Percentiles rank a stretch among this genome's conserved stretches.
Conservation (phyloP, 2,888 invertebrate genomes). For the Pheosia tremula region DNA sequence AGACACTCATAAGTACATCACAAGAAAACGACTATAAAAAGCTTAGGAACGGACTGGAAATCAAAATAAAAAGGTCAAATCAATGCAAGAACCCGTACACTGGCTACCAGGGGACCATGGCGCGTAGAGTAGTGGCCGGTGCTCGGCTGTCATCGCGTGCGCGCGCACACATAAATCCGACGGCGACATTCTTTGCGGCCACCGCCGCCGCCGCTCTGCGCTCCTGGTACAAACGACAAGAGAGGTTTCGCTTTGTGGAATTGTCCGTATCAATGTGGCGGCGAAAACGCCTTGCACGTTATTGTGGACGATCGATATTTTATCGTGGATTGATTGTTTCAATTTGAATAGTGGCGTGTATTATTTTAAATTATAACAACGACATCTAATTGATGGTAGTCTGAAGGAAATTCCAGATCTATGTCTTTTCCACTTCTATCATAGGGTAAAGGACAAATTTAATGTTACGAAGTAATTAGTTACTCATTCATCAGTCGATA, state of each 20-base stretch:
- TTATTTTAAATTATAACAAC: no score
- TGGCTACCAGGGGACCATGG: slow-evolving; percentile 59
- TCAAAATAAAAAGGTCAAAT: slow-evolving; percentile 31
- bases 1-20: not conserved
- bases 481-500: slow-evolving; percentile 39
- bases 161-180: slow-evolving; percentile 69
- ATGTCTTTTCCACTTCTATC: no score
- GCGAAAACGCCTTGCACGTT: not conserved
- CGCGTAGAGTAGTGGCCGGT: slow-evolving; percentile 63
- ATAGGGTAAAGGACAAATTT: no score
- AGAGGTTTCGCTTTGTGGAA: slow-evolving; percentile 37
- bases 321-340: not conserved
- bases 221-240: slow-evolving; percentile 50
- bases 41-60: not conserved
- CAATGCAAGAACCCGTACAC: slow-evolving; percentile 38
- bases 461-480: slow-evolving; percentile 6
- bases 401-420: no score
- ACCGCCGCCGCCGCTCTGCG: slow-evolving; percentile 61
- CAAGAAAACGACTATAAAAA: not conserved
- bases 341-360: not conserved
- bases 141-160: slow-evolving; percentile 64
- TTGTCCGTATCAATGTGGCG: slow-evolving; percentile 15
- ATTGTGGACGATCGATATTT: not conserved
- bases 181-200: slow-evolving; percentile 73
- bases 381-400: no score